Evolutionary conservation across 2,113 vertebrate genomes (phyloP), one percentile per base, ranked within the genome.

Genomic region (Etia nguti): DNA sequence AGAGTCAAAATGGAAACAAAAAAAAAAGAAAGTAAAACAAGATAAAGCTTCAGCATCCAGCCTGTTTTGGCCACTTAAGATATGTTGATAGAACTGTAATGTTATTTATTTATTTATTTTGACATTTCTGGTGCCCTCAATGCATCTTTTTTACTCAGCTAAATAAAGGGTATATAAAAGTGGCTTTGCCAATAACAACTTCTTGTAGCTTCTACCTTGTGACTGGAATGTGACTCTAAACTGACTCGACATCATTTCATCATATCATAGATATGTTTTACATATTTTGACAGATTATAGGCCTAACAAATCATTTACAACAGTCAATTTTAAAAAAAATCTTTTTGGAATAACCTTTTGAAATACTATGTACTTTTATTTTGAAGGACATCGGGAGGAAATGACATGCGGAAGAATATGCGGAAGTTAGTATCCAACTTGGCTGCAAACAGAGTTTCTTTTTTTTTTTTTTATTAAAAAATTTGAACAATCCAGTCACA

Each of bases 401-500:
- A 22, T 50, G 31, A 52, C 80, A 20, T 75, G 79, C 79, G 11
- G 26, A 2, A 5, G 10, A 6, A 16, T 9, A 83, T 11, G 31
- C 92, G 94, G 92, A 94, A 94, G 90, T 89, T 1, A 12, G 2
- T 12, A 7, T 75, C 24, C 20, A 56, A 2, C 2, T 24, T 52
- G 50, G 20, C 29, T 31, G 13, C 12, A 75, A 3, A 18, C 10
- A n/a, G 15, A n/a, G n/a, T n/a, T n/a, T n/a, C n/a, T n/a, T n/a
- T n/a, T n/a, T n/a, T n/a, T n/a, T n/a, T n/a, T n/a, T n/a, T n/a
- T n/a, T n/a, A n/a, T n/a, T n/a, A n/a, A n/a, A n/a, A n/a, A n/a
- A n/a, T n/a, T n/a, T n/a, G n/a, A n/a, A n/a, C n/a, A n/a, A n/a
- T n/a, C n/a, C n/a, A n/a, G n/a, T n/a, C n/a, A n/a, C n/a, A n/a